These are phyloP conservation scores for Clusia tigrina DNA, from an alignment of 2,888 invertebrate genomes.

Conservation along the genomic window DNA sequence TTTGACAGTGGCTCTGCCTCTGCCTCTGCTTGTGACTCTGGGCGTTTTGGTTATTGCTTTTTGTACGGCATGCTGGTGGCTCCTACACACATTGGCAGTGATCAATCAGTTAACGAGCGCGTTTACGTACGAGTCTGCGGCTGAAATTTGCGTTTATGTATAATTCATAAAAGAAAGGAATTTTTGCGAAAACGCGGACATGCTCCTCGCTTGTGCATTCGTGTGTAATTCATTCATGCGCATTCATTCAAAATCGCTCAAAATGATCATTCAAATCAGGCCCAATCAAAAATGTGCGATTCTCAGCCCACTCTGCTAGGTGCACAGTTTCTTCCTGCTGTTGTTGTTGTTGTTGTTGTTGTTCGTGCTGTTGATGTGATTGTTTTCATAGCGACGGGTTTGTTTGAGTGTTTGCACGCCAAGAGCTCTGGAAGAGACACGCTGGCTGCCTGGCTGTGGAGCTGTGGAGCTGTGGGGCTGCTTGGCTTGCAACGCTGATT, in stretches of 20 bases:
- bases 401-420: too few relatives aligned
- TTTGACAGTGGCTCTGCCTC: too few relatives aligned
- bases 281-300: slow-evolving; percentile 31
- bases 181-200: slow-evolving; percentile 19
- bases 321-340: not conserved
- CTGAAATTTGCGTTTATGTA: slow-evolving; percentile 54
- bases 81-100: slow-evolving; percentile 36
- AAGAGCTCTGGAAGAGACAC: slow-evolving; percentile 27
- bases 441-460: slow-evolving; percentile 18
- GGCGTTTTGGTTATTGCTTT: slow-evolving; percentile 5
- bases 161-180: slow-evolving; percentile 50
- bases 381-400: too few relatives aligned
- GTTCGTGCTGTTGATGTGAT: slow-evolving; percentile 13
- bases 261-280: slow-evolving; percentile 49
- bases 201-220: slow-evolving; percentile 15
- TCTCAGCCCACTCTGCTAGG: not conserved
- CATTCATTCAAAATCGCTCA: slow-evolving; percentile 40
- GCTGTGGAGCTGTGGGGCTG: not conserved
- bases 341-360: slow-evolving; percentile 18
- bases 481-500: not conserved
- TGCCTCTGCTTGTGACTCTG: not conserved
- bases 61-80: not conserved
- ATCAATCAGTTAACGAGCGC: slow-evolving; percentile 40
- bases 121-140: slow-evolving; percentile 20
- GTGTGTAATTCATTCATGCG: slow-evolving; percentile 54